Evolutionary conservation across 2,113 vertebrate genomes (phyloP).

Genomic region (Dipodomys merriami): DNA sequence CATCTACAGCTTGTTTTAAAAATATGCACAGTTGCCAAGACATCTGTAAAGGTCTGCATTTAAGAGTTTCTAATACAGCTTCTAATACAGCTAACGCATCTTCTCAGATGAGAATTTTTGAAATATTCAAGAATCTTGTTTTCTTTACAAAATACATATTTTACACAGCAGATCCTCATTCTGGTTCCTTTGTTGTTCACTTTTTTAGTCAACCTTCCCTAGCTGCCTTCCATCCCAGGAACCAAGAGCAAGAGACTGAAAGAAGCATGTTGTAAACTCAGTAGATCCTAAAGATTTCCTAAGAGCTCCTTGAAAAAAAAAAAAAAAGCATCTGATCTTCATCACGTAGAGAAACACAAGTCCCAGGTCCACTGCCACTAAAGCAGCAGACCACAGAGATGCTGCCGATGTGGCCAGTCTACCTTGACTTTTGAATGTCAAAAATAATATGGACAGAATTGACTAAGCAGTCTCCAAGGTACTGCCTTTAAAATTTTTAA

Average conservation of each 20-base stretch:
- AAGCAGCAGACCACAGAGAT: background rate
- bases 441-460: slow-evolving; percentile 80
- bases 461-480: slow-evolving; percentile 79
- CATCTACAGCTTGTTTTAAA: slow-evolving; percentile 31
- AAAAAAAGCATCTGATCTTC: background rate
- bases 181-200: slow-evolving; percentile 11
- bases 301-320: background rate
- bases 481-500: slow-evolving; percentile 72
- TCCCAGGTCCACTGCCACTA: slow-evolving; percentile 42
- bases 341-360: slow-evolving; percentile 26
- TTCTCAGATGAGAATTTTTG: slow-evolving; percentile 10
- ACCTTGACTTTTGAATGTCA: slow-evolving; percentile 81
- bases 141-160: slow-evolving; percentile 36
- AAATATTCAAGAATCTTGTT: background rate
- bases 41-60: background rate
- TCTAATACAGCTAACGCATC: too few species aligned
- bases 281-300: background rate
- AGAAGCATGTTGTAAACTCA: background rate
- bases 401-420: slow-evolving; percentile 59
- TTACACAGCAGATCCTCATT: slow-evolving; percentile 26
- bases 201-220: background rate
- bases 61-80: background rate
- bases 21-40: background rate
- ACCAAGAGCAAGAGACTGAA: slow-evolving; percentile 10
- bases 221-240: slow-evolving; percentile 35